Base-by-base conservation (phyloP, 2,888 invertebrate species). In the Caenorhabditis sp. region DNA sequence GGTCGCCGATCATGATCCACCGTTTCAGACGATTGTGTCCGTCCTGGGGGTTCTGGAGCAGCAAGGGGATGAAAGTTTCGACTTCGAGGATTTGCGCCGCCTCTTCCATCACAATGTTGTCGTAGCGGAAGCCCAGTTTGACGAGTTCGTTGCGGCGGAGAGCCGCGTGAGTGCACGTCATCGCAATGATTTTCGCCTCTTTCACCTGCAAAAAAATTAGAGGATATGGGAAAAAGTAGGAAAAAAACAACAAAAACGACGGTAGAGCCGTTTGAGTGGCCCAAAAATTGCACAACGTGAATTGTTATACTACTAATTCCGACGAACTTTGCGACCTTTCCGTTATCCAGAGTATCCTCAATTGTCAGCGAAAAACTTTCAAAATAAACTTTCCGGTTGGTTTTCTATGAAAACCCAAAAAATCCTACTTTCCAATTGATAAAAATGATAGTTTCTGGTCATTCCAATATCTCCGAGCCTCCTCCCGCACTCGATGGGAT, bases 1-100 rank as follows among this genome's bases (percentile, higher is more conserved):
- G 99, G 91, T 93, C 98, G 0, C 99, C 99, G 87, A 99, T 99
- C 99, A 99, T 99, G 85, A 99, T 97, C 98, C 99, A 99, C 15
- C 99, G 92, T 90, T 99, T 99, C 73, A 99, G 91, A 0, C 98
- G 92, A 89, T 96, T 97, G 83, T 93, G 93, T 0, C 96, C 97
- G 89, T 99, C 96, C 89, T 96, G 93, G 0, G 98, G 97, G 90
- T 98, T 98, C 91, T 91, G 80, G n/a, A 99, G 92, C 2, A 99
- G 92, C 13, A 99, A 92, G 0, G 99, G 99, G 85, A 99, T 99
- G 90, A 99, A 99, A 0, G 99, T 99, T 91, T 99, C 99, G 76
- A 99, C 99, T 91, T 99, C 99, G 41, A 99, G 91, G 88, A 99
- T 99, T 90, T 99, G 99, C 0, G 98, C 99, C 0, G 98, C 93